phyloP scores from a whole-genome alignment of 2,888 invertebrate genomes.

The Tenodera sinensis region DNA sequence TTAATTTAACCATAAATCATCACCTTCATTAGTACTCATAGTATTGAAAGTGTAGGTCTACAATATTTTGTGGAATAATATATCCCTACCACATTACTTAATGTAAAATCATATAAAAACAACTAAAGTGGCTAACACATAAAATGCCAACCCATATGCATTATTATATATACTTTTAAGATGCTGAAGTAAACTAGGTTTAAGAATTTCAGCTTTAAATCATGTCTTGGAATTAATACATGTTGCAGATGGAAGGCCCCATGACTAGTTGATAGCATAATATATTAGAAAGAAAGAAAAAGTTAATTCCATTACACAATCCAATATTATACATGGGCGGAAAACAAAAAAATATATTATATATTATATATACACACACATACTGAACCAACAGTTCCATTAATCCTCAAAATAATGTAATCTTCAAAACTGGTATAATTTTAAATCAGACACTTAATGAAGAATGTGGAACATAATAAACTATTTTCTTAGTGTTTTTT shows the following conservation, averaged over 20 bases:
- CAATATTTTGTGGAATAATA: slow-evolving; percentile 17
- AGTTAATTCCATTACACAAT: neutral
- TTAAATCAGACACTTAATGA: slow-evolving; percentile 16
- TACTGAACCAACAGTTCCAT: neutral
- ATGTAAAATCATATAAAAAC: slow-evolving; percentile 18
- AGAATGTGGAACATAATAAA: slow-evolving; percentile 20
- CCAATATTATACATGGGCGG: slow-evolving; percentile 1
- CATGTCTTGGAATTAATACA: slow-evolving; percentile 1
- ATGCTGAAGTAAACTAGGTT: slow-evolving; percentile 5
- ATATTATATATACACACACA: neutral
- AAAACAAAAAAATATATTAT: neutral
- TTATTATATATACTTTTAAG: slow-evolving; percentile 10
- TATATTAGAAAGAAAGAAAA: neutral
- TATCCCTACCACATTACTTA: slow-evolving; percentile 16
- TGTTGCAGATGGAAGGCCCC: neutral
- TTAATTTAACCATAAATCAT: slow-evolving; percentile 15
- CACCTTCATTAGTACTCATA: slow-evolving; percentile 6
- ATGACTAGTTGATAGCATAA: neutral
- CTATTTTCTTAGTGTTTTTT: slow-evolving; percentile 29
- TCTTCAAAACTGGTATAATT: slow-evolving; percentile 17
- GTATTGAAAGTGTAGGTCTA: slow-evolving; percentile 7
- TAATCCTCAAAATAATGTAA: slow-evolving; percentile 13
- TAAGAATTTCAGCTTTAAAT: neutral
- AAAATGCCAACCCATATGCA: neutral
- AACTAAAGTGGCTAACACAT: slow-evolving; percentile 11